Conservation (phyloP, 2,888 invertebrate species). For the Drosophila monieri region DNA sequence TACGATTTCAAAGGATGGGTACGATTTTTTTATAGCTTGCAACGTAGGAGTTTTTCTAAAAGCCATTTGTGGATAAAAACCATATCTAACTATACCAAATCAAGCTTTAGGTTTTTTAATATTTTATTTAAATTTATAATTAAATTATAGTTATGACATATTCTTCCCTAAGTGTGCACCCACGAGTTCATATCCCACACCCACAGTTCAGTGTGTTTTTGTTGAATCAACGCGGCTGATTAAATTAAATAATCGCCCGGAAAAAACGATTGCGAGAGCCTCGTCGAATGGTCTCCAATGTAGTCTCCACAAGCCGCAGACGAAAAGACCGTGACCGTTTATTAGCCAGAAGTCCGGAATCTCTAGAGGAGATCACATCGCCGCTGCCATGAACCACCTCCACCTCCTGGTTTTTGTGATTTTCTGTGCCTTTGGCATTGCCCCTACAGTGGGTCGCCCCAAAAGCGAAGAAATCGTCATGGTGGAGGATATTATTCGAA, state of each 20-base stretch:
- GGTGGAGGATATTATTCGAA: slow-evolving; percentile 21
- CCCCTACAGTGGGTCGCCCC: slow-evolving; percentile 9
- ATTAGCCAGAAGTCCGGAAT: slow-evolving; percentile 17
- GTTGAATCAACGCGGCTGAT: slow-evolving; percentile 35
- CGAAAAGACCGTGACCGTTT: not conserved
- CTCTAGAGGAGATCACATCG: slow-evolving; percentile 25
- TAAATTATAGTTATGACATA: not conserved
- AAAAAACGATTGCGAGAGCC: slow-evolving; percentile 20
- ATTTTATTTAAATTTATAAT: not conserved
- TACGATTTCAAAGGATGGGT: not conserved
- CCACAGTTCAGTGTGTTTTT: slow-evolving; percentile 2
- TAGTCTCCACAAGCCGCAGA: slow-evolving; percentile 39
- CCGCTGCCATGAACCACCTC: slow-evolving; percentile 15
- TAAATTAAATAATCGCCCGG: slow-evolving; percentile 72
- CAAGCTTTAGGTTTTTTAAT: not conserved
- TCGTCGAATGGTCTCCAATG: slow-evolving; percentile 38
- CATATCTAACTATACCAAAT: not conserved
- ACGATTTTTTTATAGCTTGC: not conserved
- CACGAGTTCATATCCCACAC: slow-evolving; percentile 6
- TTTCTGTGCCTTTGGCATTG: slow-evolving; percentile 2
- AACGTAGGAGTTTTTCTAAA: not conserved
- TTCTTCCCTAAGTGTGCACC: not conserved
- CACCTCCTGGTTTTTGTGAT: slow-evolving; percentile 10
- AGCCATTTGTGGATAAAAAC: not conserved
- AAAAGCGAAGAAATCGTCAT: slow-evolving; percentile 51